Base-by-base conservation (phyloP, 2,888 invertebrate species). In the Dasysyrphus tricinctus region DNA sequence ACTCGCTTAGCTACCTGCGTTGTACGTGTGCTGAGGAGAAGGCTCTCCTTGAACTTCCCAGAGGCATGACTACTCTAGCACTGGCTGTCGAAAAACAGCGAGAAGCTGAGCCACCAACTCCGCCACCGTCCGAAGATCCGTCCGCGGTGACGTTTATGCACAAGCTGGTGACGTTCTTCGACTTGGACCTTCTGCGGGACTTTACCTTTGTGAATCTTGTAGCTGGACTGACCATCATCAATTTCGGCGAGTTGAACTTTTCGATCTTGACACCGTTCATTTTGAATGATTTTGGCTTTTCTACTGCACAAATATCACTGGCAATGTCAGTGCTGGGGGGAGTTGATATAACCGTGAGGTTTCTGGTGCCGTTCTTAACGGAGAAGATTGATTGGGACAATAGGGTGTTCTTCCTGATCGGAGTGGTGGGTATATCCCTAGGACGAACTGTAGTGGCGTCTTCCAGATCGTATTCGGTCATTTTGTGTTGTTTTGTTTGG, bases 181-280 rank as follows among this genome's bases (percentile, higher is more conserved):
- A 96, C 90, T 93, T 96, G 80, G 95, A 95, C 90, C 93, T 96
- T 67, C 91, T 96, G 74, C 94, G 94, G 88, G 96, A 96, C 91
- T 94, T 94, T 14, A 94, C 95, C 5, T 96, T 95, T 89, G 94
- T 96, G 3, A 96, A 95, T 89, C 92, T 96, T 14, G 95, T 96
- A 93, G 90, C 96, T 73, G 96, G 96, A 0, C 93, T 96, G 63
- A 96, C 95, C 0, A 92, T 96, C 49, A 96, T 96, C 0, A 95
- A 95, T 89, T 96, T 96, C 89, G 95, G 94, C 5, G 96, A 96
- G 91, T 89, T 96, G 7, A 96, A 96, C 90, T 96, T 96, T 90
- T 95, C 96, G 2, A 94, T 96, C 65, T 90, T 96, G 65, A 96
- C 96, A 0, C 96, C 96, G 1, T 96, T 96, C 88, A 95, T 96